Percentiles rank a stretch among this genome's conserved stretches.
Conservation (phyloP, 2,888 invertebrate species). For the Adela reaumurella region DNA sequence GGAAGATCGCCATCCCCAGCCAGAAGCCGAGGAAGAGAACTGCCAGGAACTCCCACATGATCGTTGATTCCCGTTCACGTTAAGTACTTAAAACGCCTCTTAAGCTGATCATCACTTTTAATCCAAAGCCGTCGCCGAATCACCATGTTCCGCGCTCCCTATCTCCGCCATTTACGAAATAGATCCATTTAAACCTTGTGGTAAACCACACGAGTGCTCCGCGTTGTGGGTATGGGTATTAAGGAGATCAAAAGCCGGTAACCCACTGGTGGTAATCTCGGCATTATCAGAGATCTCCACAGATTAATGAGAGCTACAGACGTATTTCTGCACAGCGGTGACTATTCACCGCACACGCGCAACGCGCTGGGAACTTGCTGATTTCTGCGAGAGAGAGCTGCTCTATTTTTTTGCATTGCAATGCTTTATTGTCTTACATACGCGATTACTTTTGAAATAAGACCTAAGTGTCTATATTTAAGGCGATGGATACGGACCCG, state of each 20-base stretch:
- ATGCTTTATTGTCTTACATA: neutral
- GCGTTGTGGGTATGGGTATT: too few relatives aligned
- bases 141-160: too few relatives aligned
- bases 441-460: too few relatives aligned
- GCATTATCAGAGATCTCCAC: neutral
- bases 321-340: neutral
- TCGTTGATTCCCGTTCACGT: too few relatives aligned
- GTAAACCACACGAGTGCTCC: too few relatives aligned
- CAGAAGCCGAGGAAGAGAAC: conserved; percentile 45
- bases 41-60: conserved; percentile 45
- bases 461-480: too few relatives aligned
- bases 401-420: neutral
- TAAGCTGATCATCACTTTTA: neutral
- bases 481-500: too few relatives aligned
- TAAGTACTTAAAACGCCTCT: too few relatives aligned
- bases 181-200: too few relatives aligned
- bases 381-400: neutral
- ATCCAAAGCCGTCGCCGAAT: too few relatives aligned
- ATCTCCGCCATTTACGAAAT: too few relatives aligned
- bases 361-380: neutral
- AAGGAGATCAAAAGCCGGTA: too few relatives aligned
- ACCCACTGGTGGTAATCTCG: neutral
- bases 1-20: conserved; percentile 48
- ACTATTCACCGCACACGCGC: neutral
- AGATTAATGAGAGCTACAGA: neutral